A percentile compares a stretch with the other conserved stretches of the same genome.
Evolutionary conservation across 2,888 invertebrate genomes (phyloP).

Genomic region (Lasioglossum calceatum): DNA sequence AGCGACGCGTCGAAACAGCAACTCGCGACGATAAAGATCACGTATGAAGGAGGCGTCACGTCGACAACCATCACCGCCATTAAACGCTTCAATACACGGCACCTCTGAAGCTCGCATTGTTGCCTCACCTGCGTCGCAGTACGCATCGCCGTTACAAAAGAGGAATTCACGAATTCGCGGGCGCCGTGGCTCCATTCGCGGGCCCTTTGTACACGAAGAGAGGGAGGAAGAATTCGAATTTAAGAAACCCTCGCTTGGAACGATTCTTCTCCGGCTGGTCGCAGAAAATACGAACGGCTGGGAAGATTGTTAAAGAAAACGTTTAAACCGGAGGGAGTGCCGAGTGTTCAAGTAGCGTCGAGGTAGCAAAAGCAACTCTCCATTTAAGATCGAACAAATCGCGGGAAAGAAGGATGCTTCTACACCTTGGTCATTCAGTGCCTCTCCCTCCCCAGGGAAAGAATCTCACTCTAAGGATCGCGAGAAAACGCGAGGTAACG

Average conservation of each 20-base stretch:
- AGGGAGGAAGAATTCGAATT: conserved; percentile 8
- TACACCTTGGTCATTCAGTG: background rate
- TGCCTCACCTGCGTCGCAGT: conserved; percentile 43
- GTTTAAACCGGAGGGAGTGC: background rate
- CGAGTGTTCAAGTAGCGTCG: background rate
- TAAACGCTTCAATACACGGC: conserved; percentile 68
- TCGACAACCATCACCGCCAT: conserved; percentile 68
- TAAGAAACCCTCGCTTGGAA: conserved; percentile 2
- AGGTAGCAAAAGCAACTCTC: background rate
- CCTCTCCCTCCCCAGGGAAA: background rate
- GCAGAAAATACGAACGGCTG: background rate
- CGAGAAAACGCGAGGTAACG: conserved; percentile 52
- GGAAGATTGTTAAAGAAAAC: background rate
- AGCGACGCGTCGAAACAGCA: conserved; percentile 72
- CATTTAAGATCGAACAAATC: conserved; percentile 7
- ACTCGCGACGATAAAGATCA: conserved; percentile 70
- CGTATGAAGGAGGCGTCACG: conserved; percentile 65
- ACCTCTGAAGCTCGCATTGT: conserved; percentile 57
- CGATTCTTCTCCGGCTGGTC: background rate
- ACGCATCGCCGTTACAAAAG: conserved; percentile 32
- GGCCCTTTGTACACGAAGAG: conserved; percentile 24
- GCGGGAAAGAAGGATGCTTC: conserved; percentile 27
- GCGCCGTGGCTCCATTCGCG: conserved; percentile 2
- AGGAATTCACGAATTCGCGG: conserved; percentile 48
- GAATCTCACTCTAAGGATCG: conserved; percentile 34